Base-by-base conservation (phyloP, 1,140 invertebrate species). In the Leptopilina boulardi region DNA sequence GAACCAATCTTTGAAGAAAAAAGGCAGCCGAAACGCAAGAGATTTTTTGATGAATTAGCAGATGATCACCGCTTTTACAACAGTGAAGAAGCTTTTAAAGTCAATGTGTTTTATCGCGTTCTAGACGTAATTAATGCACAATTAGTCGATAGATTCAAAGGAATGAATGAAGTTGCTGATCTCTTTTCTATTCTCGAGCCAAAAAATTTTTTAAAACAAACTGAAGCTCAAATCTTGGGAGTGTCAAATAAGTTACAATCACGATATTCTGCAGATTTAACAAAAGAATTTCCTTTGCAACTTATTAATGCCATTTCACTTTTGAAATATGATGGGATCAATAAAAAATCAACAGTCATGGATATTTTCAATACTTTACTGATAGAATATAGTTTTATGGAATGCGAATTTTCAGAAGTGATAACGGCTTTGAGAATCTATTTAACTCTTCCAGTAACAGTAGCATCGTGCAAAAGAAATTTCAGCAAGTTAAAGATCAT, bases 11-110 rank as follows among this genome's bases (percentile, higher is more conserved):
- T 76, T 71, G 41, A 41, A 51, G 59, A 76, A 71, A 76, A 76
- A 21, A 54, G 75, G 30, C 38, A 30, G 54, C 66, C 54, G 47
- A 76, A 76, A 34, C 21, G 21, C 71, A 56, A 76, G 71, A 76
- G 71, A 18, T 56, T 54, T 71, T 71, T 76, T 51, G 41, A 76
- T 71, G 75, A 71, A 76, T 71, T 76, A 70, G 75, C 44, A 70
- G 66, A 59, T 71, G 75, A 76, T 34, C 70, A 76, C 18, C 54
- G 19, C 3, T 23, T 56, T 23, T 21, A 21, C 9, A 11, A 56
- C 19, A 56, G 19, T 19, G 54, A 56, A 6, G 54, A 56, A 56
- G 54, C 21, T 56, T 56, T 56, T 56, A 56, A 56, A 23, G 23
- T 11, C 19, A 56, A 19, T 23, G 54, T 23, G 3, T 56, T 56